Conservation (phyloP, 2,888 invertebrate species). For the Orchestes rusci region DNA sequence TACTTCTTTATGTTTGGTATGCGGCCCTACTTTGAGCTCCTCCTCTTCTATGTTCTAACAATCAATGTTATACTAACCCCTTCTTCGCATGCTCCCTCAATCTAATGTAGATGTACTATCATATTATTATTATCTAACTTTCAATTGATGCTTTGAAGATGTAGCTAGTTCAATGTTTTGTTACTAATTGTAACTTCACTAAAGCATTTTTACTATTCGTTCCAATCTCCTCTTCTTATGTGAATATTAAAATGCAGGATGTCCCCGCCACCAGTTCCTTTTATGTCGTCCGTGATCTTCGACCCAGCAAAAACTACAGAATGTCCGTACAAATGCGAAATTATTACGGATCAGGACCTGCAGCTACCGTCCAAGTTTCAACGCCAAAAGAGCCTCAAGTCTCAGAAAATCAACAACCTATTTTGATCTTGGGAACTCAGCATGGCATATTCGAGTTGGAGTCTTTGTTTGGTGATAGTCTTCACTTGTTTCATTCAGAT, state of each 20-base stretch:
- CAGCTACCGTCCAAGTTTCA: slow-evolving; percentile 54
- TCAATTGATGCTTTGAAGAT: too few species aligned
- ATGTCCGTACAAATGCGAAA: slow-evolving; percentile 77
- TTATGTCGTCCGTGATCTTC: slow-evolving; percentile 71
- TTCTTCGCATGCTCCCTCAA: too few species aligned
- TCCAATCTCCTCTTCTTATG: too few species aligned
- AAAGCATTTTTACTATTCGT: too few species aligned
- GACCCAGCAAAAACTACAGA: slow-evolving; percentile 64
- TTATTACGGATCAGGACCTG: slow-evolving; percentile 71
- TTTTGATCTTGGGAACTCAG: slow-evolving; percentile 62
- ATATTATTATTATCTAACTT: too few species aligned
- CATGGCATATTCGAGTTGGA: slow-evolving; percentile 62
- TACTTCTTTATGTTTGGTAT: slow-evolving; percentile 9
- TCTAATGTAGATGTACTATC: too few species aligned
- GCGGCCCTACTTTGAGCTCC: slow-evolving; percentile 7
- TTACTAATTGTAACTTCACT: too few species aligned
- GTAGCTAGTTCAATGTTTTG: too few species aligned
- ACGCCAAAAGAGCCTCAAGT: slow-evolving; percentile 62
- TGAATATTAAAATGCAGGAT: too few species aligned
- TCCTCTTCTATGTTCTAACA: too few species aligned
- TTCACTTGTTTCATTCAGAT: slow-evolving; percentile 54
- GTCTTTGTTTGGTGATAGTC: slow-evolving; percentile 59
- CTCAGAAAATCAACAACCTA: slow-evolving; percentile 59
- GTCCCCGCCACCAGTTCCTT: slow-evolving; percentile 64
- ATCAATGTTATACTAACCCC: too few species aligned